Evolutionary conservation across 2,888 invertebrate species (phyloP), one percentile per base, ranked within the genome.

Genomic region (Megaustenia siamemsis): DNA sequence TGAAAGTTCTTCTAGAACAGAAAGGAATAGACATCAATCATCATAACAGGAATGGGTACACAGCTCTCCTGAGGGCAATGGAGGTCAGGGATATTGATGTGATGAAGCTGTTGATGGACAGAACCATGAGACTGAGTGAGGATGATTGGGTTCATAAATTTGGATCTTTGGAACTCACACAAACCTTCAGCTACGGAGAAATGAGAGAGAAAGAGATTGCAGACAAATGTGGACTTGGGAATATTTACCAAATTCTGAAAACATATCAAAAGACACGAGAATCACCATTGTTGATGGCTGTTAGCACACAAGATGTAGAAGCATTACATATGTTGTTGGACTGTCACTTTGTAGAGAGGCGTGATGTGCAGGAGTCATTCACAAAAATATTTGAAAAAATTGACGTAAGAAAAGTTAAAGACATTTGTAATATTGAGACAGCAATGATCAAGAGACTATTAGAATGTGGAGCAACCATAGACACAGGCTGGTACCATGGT

Each of bases 21-120:
- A 32, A 32, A 18, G 32, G 5, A 35, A 32, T 68, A 68, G 28
- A 32, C 28, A 35, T 68, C 15, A 32, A 68, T 68, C 68, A 68
- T 28, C 71, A 71, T 38, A 40, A 71, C 24, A 38, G 43, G 24
- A 18, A 71, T 24, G 71, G 71, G 15, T 24, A 21, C 10, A 71
- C 71, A 8, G 71, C 71, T 43, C 38, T 71, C 21, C 38, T 71
- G 71, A 71, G 40, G 24, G 71, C 71, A 10, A n/a, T 71, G 18
- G 71, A 71, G 40, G 10, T 8, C 4, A 0, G 15, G 10, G 40
- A 71, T 40, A 6, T 71, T 6, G 38, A 38, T 18, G 38, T n/a
- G 24, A 12, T 40, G 38, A 71, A 32, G 40, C 2, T 71, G 38
- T 40, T 35, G 12, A 12, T 38, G 32, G 0, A 71, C 38, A 38